Conservation (phyloP, 1,140 invertebrate species). For the Dufourea novaeangliae region DNA sequence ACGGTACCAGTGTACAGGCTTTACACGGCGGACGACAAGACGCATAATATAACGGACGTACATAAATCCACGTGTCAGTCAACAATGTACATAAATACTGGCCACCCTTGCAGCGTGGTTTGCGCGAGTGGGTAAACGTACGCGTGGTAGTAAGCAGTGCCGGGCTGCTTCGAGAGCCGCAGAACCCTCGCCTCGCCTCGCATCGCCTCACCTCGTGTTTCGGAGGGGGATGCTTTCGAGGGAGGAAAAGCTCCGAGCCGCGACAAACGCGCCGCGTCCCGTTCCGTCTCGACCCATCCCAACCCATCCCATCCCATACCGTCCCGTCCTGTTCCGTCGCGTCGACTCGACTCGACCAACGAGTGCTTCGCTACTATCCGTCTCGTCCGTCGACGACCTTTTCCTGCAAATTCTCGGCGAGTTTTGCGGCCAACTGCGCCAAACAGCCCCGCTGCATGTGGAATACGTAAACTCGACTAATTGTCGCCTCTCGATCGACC, state of each 20-base stretch:
- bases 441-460: background rate
- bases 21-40: slow-evolving; percentile 76
- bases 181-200: slow-evolving; percentile 5
- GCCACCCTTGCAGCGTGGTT: slow-evolving; percentile 73
- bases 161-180: slow-evolving; percentile 24
- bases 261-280: slow-evolving; percentile 1
- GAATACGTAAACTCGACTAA: slow-evolving; percentile 50
- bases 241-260: slow-evolving; percentile 51
- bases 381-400: background rate
- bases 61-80: slow-evolving; percentile 81
- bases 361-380: background rate
- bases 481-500: slow-evolving; percentile 30
- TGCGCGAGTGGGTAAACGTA: slow-evolving; percentile 60
- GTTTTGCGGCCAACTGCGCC: background rate
- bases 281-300: background rate
- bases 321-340: background rate
- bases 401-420: background rate
- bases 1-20: slow-evolving; percentile 76
- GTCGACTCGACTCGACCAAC: background rate
- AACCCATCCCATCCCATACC: background rate
- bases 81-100: slow-evolving; percentile 82
- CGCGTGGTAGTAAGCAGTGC: slow-evolving; percentile 21
- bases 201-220: background rate
- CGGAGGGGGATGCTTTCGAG: slow-evolving; percentile 36
- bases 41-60: slow-evolving; percentile 81